Base-by-base conservation (phyloP, 2,797 vertebrate species). In the Semaprochilodus insignis region DNA sequence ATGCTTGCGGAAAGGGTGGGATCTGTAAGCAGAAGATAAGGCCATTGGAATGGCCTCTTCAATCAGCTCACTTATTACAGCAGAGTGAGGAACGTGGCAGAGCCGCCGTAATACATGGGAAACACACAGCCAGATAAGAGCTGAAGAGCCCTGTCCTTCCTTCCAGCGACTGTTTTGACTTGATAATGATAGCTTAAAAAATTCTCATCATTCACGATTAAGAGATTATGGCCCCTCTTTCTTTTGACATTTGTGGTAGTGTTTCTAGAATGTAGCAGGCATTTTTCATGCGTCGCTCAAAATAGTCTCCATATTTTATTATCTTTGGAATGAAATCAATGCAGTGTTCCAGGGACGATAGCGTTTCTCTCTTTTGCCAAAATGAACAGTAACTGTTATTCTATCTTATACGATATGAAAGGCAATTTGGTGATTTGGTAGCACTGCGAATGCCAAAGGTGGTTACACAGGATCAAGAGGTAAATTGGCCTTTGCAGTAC, bases 21-120 rank as follows among this genome's bases (percentile, higher is more conserved):
- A 66, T 83, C 91, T 92, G 94, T 93, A 92, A 91, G 90, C 89
- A 90, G 77, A 40, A 91, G 93, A 94, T 94, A 94, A 93, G 90
- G 27, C 70, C 34, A 57, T 54, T 80, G 76, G 54, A 86, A 86
- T 81, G 55, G 75, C 74, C 83, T 78, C 67, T 40, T 88, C 83
- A 85, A 82, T 82, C 75, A 83, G 54, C 40, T 31, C 66, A 73
- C 74, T 86, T 84, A 85, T 80, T 85, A 74, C 55, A 79, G 81
- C 74, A 63, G 81, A 40, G 72, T 69, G 88, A 52, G 44, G 59
- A 78, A 77, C 57, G 27, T 78, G 77, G 80, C 67, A 74, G 34
- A 31, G 62, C 65, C 17, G 72, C 6, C 78, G 81, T 85, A 73
- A 67, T 63, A 14, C 51, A 71, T 51, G 57, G 69, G 78, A 79